A percentile compares a stretch with the other conserved stretches of the same genome.
Evolutionary conservation across 2,888 invertebrate species (phyloP).

Genomic region (Drosophila fulvimacula): DNA sequence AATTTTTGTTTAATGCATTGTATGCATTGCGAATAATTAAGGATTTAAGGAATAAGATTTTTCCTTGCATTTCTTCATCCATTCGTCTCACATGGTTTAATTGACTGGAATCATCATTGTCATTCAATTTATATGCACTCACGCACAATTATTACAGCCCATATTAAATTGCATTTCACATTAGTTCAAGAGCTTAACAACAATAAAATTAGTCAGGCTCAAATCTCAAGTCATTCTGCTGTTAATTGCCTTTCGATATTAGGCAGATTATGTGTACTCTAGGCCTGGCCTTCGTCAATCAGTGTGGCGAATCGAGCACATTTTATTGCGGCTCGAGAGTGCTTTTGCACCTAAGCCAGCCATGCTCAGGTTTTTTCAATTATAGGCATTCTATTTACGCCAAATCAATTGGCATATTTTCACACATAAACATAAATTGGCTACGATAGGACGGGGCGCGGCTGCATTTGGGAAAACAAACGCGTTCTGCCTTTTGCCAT

Average conservation of each 20-base stretch:
- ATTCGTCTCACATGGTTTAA: no score
- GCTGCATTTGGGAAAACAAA: conserved; percentile 60
- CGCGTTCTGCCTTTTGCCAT: conserved; percentile 48
- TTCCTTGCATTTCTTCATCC: no score
- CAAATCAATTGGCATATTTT: conserved; percentile 72
- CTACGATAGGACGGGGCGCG: conserved; percentile 22
- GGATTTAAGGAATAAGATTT: no score
- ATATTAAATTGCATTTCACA: not conserved
- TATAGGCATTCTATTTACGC: conserved; percentile 50
- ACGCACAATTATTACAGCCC: not conserved
- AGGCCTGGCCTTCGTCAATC: conserved; percentile 3
- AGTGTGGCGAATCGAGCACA: conserved; percentile 4
- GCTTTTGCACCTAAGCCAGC: conserved; percentile 12
- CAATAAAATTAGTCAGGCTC: not conserved
- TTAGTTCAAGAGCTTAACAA: not conserved
- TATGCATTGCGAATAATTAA: no score
- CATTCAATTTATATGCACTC: not conserved
- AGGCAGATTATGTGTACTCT: not conserved
- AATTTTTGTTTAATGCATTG: no score
- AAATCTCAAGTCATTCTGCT: not conserved
- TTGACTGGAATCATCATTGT: not conserved
- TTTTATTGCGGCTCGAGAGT: conserved; percentile 38
- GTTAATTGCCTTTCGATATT: conserved; percentile 25
- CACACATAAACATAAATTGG: conserved; percentile 77
- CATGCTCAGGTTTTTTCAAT: conserved; percentile 47